Evolutionary conservation across 2,797 vertebrate species (phyloP), one percentile per base, ranked within the genome.

Genomic region (Sparidentex hasta): DNA sequence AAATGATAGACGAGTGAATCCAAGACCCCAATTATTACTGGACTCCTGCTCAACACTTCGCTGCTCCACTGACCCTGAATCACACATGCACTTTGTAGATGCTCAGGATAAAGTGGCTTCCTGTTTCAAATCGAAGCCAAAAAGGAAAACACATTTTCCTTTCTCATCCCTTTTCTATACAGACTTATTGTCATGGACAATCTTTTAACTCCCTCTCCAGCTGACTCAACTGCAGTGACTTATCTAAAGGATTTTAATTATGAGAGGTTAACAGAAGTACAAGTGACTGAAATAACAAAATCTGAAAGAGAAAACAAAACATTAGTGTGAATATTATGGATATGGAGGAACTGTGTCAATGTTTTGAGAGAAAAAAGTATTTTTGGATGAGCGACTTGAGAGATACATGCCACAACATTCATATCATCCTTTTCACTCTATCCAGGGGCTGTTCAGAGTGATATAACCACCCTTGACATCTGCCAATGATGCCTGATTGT

Each of bases 381-480:
- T 69, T 55, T 64, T 43, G 11, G 11, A 12, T 29, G 2, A 61
- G 50, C 46, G 6, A 48, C 3, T 43, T 2, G 0, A 74, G 16
- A 43, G 44, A 46, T 33, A 17, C 7, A 55, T 7, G 47, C 21
- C 68, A 44, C 41, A 20, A 21, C 61, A 14, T 65, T 62, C 56
- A 46, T 11, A 33, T 71, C 38, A 65, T 51, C 56, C 18, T 64
- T 23, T 74, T 27, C 13, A 6, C 38, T 63, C 50, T 33, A 52
- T 63, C 14, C 44, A 21, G 23, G 7, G 33, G 55, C 44, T 5
- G 13, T 33, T 59, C 11, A 1, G 5, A 54, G 21, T 46, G 38
- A 86, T 57, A 21, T 46, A 64, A 79, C 76, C 66, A 18, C 4
- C 21, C 1, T 48, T 2, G 33, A 68, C 50, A 64, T 52, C 67